Conservation (phyloP, 1,140 invertebrate genomes). For the Manduca sexta region DNA sequence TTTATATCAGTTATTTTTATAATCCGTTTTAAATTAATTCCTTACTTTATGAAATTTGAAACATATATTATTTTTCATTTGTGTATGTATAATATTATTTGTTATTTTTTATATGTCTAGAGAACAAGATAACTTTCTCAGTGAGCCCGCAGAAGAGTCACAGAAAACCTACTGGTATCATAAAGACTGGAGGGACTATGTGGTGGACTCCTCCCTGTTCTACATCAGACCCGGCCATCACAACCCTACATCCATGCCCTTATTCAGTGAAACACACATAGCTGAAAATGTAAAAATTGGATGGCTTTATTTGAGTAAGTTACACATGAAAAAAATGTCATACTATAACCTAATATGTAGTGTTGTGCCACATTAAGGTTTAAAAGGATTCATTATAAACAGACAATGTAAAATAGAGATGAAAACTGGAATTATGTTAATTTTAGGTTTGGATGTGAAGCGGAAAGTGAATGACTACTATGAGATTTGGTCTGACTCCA, state of each 20-base stretch:
- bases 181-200: conserved; percentile 87
- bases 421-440: too few species aligned
- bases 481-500: conserved; percentile 87
- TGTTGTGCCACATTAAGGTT: too few species aligned
- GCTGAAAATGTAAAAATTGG: conserved; percentile 76
- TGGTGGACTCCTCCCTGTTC: conserved; percentile 85
- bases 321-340: too few species aligned
- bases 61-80: too few species aligned
- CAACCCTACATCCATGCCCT: conserved; percentile 82
- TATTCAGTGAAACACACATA: conserved; percentile 75
- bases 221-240: conserved; percentile 82
- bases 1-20: too few species aligned
- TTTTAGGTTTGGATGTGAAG: conserved; percentile 75
- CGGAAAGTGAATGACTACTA: conserved; percentile 84
- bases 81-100: too few species aligned
- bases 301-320: conserved; percentile 67
- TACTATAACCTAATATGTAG: too few species aligned
- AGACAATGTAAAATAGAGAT: too few species aligned
- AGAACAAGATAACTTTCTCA: conserved; percentile 50
- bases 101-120: conserved; percentile 35
- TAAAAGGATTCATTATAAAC: too few species aligned
- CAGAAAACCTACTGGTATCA: conserved; percentile 83
- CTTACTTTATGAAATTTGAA: too few species aligned
- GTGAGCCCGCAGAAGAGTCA: conserved; percentile 55
- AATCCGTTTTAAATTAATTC: too few species aligned